Percentiles rank a stretch among this genome's conserved stretches.
phyloP scores from a whole-genome alignment of 2,113 vertebrate genomes.

The Sminthopsis crassicaudata region DNA sequence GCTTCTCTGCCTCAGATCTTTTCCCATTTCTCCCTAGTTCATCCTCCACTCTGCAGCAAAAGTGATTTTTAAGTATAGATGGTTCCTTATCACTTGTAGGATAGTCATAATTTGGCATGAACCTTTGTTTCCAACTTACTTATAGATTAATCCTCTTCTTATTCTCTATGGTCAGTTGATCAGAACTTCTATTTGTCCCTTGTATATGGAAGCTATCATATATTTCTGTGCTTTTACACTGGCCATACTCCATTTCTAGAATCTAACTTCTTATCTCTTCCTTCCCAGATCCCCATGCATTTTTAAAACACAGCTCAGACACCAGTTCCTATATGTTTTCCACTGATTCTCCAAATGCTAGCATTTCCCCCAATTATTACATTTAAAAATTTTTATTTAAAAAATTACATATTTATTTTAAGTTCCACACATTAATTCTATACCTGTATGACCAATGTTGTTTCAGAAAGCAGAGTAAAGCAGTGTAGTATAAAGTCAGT shows the following conservation, averaged over 20 bases:
- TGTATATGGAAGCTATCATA: background rate
- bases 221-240: background rate
- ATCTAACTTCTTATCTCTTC: background rate
- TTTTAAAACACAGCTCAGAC: background rate
- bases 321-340: background rate
- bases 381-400: too few relatives aligned
- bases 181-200: background rate
- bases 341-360: background rate
- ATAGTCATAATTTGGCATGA: background rate
- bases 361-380: too few relatives aligned
- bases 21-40: background rate
- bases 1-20: background rate
- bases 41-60: background rate
- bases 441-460: too few relatives aligned
- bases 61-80: background rate
- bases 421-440: too few relatives aligned
- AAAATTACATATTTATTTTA: too few relatives aligned
- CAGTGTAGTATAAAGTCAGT: too few relatives aligned
- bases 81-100: background rate
- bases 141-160: background rate
- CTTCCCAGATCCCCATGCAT: too few relatives aligned
- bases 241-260: background rate
- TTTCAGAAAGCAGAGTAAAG: too few relatives aligned
- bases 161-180: background rate
- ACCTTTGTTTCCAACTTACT: background rate